Percentiles rank a stretch among this genome's conserved stretches.
Evolutionary conservation across 2,888 invertebrate genomes (phyloP).

Genomic region (Fragum whitleyi): DNA sequence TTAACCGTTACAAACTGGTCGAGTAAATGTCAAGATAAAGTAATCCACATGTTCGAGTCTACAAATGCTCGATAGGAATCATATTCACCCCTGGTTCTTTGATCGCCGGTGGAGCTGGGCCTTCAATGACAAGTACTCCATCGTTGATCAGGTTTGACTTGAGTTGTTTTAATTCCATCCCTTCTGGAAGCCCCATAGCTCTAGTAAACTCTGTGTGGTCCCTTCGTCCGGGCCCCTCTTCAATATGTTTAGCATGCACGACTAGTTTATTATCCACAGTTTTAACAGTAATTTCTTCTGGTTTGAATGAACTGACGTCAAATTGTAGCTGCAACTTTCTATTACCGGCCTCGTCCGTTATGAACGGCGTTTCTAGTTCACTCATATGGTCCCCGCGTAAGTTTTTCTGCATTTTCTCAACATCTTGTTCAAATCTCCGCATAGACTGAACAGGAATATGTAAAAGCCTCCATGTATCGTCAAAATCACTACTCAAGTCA

Average conservation of each 20-base stretch:
- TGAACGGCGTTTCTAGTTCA: not conserved
- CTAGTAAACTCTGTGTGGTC: not conserved
- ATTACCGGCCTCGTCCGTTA: constrained; percentile 19
- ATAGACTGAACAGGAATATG: no score
- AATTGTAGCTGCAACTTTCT: not conserved
- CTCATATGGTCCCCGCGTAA: no score
- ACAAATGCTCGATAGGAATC: not conserved
- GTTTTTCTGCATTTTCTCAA: no score
- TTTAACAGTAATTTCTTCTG: constrained; percentile 19
- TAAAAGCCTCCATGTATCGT: no score
- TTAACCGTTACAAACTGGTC: no score
- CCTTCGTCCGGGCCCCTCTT: no score
- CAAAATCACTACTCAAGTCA: no score
- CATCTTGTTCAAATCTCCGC: no score
- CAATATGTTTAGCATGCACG: constrained; percentile 2
- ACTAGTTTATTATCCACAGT: no score
- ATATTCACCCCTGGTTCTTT: not conserved
- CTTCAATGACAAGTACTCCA: constrained; percentile 7
- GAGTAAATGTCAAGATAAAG: no score
- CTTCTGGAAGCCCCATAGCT: not conserved
- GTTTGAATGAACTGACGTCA: constrained; percentile 8
- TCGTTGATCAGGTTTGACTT: constrained; percentile 3
- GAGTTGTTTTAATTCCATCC: not conserved
- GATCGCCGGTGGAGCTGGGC: not conserved
- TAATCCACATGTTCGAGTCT: no score